These are phyloP conservation scores for Varecia variegata DNA, from an alignment of 2,797 vertebrate species.

Conservation along the genomic window DNA sequence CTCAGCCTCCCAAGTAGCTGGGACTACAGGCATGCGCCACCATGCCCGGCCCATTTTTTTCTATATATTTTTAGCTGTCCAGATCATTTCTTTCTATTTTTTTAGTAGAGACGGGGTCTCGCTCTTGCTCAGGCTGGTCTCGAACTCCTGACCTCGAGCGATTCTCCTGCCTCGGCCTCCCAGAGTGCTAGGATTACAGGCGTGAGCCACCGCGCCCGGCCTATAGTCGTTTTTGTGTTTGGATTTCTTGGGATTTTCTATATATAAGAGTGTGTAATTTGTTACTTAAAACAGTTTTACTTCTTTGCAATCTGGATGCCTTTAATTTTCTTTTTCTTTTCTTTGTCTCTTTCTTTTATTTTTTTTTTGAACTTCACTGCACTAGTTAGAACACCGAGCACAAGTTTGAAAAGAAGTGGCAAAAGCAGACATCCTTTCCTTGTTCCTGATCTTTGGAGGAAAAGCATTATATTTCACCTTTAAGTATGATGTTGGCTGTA, in stretches of 20 bases:
- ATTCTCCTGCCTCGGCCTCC: too few species aligned
- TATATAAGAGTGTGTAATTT: background rate
- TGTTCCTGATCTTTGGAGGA: background rate
- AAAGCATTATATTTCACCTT: background rate
- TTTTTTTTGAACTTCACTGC: background rate
- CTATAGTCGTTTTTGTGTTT: background rate
- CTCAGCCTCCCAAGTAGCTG: too few species aligned
- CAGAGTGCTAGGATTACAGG: too few species aligned
- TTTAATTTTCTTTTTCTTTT: background rate
- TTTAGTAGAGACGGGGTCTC: too few species aligned
- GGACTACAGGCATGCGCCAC: too few species aligned
- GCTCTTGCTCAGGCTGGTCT: too few species aligned
- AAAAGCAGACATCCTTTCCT: background rate
- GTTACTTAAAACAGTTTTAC: background rate
- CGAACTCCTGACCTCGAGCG: too few species aligned
- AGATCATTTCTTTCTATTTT: too few species aligned
- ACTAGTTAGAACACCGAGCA: background rate
- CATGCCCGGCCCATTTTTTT: too few species aligned
- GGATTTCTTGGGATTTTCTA: background rate
- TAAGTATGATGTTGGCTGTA: background rate
- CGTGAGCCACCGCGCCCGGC: too few species aligned
- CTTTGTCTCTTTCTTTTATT: too few species aligned
- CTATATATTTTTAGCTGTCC: too few species aligned
- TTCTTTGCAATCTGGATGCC: background rate
- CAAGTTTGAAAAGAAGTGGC: background rate